These are phyloP conservation scores for Melitaea athalia DNA, from an alignment of 2,888 invertebrate species.

Conservation along the genomic window DNA sequence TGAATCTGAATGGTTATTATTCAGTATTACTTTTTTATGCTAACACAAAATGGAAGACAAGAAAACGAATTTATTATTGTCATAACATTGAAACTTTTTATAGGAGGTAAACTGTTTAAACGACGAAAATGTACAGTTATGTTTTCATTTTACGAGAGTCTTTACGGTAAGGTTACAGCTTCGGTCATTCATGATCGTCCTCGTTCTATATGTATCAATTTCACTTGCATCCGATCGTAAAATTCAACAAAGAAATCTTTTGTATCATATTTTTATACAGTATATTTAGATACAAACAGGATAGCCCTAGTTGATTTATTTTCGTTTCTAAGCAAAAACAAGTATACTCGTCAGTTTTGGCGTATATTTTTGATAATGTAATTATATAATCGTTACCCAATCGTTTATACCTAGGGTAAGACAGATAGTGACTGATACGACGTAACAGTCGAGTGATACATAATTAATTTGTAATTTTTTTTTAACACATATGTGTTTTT, in stretches of 20 bases:
- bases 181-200: conserved; percentile 38
- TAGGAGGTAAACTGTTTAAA: conserved; percentile 59
- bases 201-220: conserved; percentile 35
- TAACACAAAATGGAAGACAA: conserved; percentile 46
- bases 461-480: too few species aligned
- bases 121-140: conserved; percentile 49
- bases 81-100: conserved; percentile 59
- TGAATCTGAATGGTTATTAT: conserved; percentile 52
- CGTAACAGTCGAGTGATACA: too few species aligned
- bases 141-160: conserved; percentile 46
- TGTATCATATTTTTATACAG: background rate
- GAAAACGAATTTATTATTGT: conserved; percentile 58
- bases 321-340: too few species aligned
- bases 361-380: too few species aligned
- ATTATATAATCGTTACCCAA: too few species aligned
- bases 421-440: too few species aligned
- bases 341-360: too few species aligned
- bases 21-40: conserved; percentile 55
- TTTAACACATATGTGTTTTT: too few species aligned
- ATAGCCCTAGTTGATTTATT: background rate
- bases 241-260: conserved; percentile 7
- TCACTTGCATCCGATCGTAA: conserved; percentile 27
- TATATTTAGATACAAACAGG: background rate
- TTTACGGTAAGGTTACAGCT: conserved; percentile 39
- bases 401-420: too few species aligned